These are phyloP conservation scores for Miopithecus talapoin DNA, from an alignment of 2,797 vertebrate genomes.

Conservation along the genomic window DNA sequence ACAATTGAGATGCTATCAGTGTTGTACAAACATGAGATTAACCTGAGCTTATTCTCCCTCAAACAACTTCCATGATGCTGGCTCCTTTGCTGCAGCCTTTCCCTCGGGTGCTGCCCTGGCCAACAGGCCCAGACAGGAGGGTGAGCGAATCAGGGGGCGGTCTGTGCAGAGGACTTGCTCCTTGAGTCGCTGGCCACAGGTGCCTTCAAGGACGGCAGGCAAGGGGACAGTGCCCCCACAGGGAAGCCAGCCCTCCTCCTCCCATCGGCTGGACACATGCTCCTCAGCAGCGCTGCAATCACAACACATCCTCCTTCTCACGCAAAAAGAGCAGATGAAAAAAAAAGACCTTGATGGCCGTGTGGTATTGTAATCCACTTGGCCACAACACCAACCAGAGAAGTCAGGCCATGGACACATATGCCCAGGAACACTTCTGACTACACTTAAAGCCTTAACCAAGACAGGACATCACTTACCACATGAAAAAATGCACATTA, in stretches of 20 bases:
- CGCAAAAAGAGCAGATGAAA: neutral
- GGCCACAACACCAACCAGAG: neutral
- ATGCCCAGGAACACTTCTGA: neutral
- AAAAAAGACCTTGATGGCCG: too few species aligned
- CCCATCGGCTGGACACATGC: too few species aligned
- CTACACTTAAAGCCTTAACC: too few species aligned
- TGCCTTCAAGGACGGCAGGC: neutral
- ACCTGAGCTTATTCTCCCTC: neutral
- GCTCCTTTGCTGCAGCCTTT: neutral
- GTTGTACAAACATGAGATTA: neutral
- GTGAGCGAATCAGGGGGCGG: neutral
- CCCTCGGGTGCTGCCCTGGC: too few species aligned
- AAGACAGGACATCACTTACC: neutral
- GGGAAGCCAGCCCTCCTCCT: neutral
- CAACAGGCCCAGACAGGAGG: too few species aligned
- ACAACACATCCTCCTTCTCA: too few species aligned
- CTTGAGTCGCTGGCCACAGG: neutral
- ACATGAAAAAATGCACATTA: rapidly evolving
- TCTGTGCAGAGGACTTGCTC: neutral
- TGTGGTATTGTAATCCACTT: neutral
- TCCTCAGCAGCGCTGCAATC: neutral
- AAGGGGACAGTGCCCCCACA: neutral
- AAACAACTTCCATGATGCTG: neutral
- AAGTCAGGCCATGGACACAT: neutral
- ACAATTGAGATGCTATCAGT: neutral